Evolutionary conservation across 2,113 vertebrate genomes (phyloP).

Genomic region (Corvus cornix): DNA sequence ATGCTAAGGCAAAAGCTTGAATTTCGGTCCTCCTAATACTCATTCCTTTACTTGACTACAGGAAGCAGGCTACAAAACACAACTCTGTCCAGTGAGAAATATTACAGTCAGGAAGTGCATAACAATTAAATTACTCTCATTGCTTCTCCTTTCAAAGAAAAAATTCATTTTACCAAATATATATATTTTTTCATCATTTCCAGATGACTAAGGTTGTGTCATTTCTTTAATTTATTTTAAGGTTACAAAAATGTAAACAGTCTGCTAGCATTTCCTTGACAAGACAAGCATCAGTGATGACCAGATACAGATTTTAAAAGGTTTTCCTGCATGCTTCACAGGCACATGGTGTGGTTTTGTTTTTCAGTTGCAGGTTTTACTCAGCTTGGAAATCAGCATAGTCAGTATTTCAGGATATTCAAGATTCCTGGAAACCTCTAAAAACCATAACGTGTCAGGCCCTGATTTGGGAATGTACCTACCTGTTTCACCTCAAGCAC

Average conservation of each 20-base stretch:
- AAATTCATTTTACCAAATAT: background rate
- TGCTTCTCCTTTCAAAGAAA: background rate
- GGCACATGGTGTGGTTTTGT: background rate
- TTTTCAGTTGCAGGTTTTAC: background rate
- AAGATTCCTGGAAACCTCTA: constrained; percentile 22
- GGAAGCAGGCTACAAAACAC: background rate
- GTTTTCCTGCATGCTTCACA: background rate
- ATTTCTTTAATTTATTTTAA: background rate
- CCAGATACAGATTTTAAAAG: background rate
- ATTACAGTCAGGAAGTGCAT: background rate
- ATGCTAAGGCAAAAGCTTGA: background rate
- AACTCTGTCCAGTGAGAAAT: background rate
- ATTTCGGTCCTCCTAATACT: background rate
- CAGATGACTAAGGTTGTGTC: background rate
- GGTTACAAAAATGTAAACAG: background rate
- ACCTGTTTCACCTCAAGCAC: constrained; percentile 11
- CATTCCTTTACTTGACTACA: background rate
- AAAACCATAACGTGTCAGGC: background rate
- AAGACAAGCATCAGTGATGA: background rate
- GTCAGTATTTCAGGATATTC: constrained; percentile 2
- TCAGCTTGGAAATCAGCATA: background rate
- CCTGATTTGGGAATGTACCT: background rate
- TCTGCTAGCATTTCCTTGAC: background rate
- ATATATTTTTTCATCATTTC: background rate
- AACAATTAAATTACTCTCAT: background rate